Conservation (phyloP, 2,113 vertebrate species). For the Oreochromis niloticus region DNA sequence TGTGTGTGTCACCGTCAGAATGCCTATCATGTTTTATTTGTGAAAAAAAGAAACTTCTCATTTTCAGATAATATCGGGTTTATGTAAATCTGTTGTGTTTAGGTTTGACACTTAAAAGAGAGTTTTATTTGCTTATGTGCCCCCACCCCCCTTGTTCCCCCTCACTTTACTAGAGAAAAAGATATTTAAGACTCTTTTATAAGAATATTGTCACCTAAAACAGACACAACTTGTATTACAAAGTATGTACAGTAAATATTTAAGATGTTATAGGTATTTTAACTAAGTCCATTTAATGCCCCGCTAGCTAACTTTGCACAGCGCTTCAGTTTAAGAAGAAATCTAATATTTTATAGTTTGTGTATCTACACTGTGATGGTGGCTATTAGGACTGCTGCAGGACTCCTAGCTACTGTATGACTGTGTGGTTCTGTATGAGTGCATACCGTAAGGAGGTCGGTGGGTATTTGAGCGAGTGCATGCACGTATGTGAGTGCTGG, state of each 20-base stretch:
- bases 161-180: constrained; percentile 25
- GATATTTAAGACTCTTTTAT: constrained; percentile 52
- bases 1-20: constrained; percentile 51
- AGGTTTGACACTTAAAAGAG: constrained; percentile 35
- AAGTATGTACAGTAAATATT: constrained; percentile 59
- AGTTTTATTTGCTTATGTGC: constrained; percentile 11
- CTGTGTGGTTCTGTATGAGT: background rate
- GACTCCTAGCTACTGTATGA: constrained; percentile 37
- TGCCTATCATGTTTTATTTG: constrained; percentile 62
- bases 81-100: constrained; percentile 60
- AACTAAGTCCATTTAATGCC: constrained; percentile 27
- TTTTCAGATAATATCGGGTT: constrained; percentile 33
- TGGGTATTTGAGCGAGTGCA: background rate
- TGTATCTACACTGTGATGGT: constrained; percentile 65
- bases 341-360: constrained; percentile 58
- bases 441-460: background rate
- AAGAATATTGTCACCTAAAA: constrained; percentile 34
- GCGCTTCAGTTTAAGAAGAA: constrained; percentile 46
- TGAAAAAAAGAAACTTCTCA: constrained; percentile 46
- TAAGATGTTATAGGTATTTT: constrained; percentile 51
- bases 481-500: constrained; percentile 9
- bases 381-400: constrained; percentile 43
- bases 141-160: constrained; percentile 2
- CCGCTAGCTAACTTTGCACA: constrained; percentile 67
- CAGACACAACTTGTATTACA: constrained; percentile 33